These are phyloP conservation scores for Lathronympha strigana DNA, from an alignment of 2,888 invertebrate species.

Conservation along the genomic window DNA sequence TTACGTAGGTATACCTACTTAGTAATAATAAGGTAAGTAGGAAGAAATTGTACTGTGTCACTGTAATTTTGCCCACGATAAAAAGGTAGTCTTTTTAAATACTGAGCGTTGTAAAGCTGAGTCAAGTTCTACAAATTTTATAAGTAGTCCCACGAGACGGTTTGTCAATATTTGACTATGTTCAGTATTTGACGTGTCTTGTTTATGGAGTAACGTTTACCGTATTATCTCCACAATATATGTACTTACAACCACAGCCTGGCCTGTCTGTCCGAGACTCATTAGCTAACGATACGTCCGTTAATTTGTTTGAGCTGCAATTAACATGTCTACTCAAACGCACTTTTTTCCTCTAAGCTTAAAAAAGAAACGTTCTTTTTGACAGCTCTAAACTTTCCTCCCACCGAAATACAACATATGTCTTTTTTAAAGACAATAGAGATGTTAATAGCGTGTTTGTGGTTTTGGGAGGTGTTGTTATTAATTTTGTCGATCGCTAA, in stretches of 20 bases:
- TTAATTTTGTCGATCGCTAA: slow-evolving; percentile 29
- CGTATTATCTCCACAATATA: slow-evolving; percentile 39
- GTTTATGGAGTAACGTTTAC: slow-evolving; percentile 17
- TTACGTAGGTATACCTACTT: too few species aligned
- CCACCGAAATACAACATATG: slow-evolving; percentile 44
- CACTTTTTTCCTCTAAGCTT: slow-evolving; percentile 60
- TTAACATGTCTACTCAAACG: slow-evolving; percentile 74
- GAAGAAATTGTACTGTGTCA: too few species aligned
- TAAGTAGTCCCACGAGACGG: too few species aligned
- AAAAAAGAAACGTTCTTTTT: slow-evolving; percentile 53
- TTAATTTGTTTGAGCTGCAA: slow-evolving; percentile 80
- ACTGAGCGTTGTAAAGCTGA: too few species aligned
- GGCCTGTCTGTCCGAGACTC: slow-evolving; percentile 59
- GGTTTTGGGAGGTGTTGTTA: slow-evolving; percentile 14
- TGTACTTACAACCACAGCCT: slow-evolving; percentile 44
- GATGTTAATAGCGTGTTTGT: slow-evolving; percentile 17
- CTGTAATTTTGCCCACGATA: too few species aligned
- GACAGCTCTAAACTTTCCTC: slow-evolving; percentile 54
- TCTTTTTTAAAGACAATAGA: slow-evolving; percentile 24
- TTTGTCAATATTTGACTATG: too few species aligned
- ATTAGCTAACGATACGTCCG: slow-evolving; percentile 75
- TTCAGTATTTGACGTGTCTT: not conserved
- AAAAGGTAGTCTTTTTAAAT: too few species aligned
- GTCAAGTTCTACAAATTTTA: too few species aligned
- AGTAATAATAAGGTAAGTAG: too few species aligned